These are phyloP conservation scores for Euura lappo DNA, from an alignment of 1,140 invertebrate species.

Conservation along the genomic window DNA sequence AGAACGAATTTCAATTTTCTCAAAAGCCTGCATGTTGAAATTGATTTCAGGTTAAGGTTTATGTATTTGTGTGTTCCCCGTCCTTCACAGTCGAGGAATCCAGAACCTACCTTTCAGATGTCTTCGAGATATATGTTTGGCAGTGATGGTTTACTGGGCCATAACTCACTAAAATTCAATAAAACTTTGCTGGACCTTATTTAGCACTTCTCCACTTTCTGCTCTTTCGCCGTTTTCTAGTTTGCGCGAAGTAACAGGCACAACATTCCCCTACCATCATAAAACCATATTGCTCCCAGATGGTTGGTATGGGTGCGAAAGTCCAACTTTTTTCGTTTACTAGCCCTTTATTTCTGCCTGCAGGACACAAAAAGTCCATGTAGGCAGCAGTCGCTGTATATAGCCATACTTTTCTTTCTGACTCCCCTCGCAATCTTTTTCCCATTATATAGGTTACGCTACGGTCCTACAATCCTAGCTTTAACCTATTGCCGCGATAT, in stretches of 20 bases:
- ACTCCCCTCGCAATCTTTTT: neutral
- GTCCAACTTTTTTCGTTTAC: conserved; percentile 12
- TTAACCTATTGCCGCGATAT: neutral
- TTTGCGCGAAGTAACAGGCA: neutral
- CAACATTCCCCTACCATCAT: neutral
- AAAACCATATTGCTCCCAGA: conserved; percentile 9
- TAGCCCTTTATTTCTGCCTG: neutral
- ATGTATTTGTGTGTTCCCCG: no score
- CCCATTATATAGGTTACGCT: neutral
- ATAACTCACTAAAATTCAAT: conserved; percentile 16
- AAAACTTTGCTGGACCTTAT: conserved; percentile 11
- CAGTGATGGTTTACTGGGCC: conserved; percentile 8
- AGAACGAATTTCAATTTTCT: no score
- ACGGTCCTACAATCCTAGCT: neutral
- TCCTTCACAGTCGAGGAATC: neutral
- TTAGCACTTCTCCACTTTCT: conserved; percentile 8
- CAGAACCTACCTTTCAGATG: neutral
- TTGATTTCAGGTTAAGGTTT: no score
- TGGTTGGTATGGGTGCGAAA: neutral
- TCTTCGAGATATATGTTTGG: neutral
- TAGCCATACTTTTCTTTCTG: neutral
- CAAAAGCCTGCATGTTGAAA: no score
- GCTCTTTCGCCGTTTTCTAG: neutral
- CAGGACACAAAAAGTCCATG: neutral
- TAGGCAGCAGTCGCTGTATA: neutral